phyloP scores from a whole-genome alignment of 2,797 vertebrate genomes.

The Siniperca scherzeri region DNA sequence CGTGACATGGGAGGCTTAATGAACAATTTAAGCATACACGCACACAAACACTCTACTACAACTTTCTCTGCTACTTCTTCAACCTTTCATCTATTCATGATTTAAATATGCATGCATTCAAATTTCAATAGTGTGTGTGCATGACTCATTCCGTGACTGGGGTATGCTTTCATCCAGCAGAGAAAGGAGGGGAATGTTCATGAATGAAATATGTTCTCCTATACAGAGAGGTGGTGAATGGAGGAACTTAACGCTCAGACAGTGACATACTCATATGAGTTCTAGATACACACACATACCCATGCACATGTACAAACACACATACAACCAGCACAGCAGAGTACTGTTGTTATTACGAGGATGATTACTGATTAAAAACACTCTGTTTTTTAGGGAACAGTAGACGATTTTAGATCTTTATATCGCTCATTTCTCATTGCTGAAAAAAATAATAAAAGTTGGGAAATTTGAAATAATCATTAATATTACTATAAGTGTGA shows the following conservation, averaged over 20 bases:
- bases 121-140: slow-evolving; percentile 23
- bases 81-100: slow-evolving; percentile 46
- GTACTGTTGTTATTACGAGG: neutral
- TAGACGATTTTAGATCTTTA: neutral
- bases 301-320: neutral
- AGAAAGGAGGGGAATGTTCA: slow-evolving; percentile 52
- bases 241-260: slow-evolving; percentile 37
- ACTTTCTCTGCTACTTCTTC: slow-evolving; percentile 37
- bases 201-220: slow-evolving; percentile 72
- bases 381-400: neutral
- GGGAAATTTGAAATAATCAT: neutral
- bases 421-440: too few species aligned
- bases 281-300: slow-evolving; percentile 5
- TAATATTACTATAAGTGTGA: neutral
- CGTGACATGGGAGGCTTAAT: slow-evolving; percentile 54
- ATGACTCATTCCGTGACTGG: slow-evolving; percentile 61
- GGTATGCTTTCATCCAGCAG: slow-evolving; percentile 35
- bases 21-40: slow-evolving; percentile 27
- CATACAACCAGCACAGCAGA: neutral
- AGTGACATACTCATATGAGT: slow-evolving; percentile 1
- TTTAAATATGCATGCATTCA: slow-evolving; percentile 68
- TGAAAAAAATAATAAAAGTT: neutral
- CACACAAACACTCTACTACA: slow-evolving; percentile 12
- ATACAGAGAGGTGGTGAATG: slow-evolving; percentile 44
- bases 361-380: neutral